phyloP scores from a whole-genome alignment of 2,113 vertebrate species.

The Mesoclemmys tuberculata region DNA sequence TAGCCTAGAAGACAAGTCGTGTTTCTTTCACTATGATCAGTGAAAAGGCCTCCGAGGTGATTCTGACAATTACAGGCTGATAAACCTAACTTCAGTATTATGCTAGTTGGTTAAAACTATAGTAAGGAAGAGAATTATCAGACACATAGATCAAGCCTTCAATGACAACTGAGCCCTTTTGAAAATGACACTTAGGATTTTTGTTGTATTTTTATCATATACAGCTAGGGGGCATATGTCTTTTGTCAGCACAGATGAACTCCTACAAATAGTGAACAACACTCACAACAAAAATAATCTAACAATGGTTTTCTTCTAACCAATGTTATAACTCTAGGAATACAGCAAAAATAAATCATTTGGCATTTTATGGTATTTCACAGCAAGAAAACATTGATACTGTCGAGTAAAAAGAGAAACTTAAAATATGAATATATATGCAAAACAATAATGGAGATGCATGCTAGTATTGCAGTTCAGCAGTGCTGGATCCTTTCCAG shows the following conservation, averaged over 20 bases:
- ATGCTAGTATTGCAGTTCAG: neutral
- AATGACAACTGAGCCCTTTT: neutral
- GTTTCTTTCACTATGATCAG: neutral
- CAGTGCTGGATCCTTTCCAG: neutral
- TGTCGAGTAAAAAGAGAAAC: neutral
- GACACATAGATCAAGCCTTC: neutral
- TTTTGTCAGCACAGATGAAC: neutral
- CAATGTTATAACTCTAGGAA: neutral
- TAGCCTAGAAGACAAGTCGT: slow-evolving; percentile 27
- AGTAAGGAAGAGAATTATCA: neutral
- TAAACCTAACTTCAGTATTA: neutral
- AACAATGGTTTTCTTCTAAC: neutral
- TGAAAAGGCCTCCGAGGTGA: neutral
- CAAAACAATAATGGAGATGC: neutral
- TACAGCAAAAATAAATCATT: neutral
- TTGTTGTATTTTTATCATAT: neutral
- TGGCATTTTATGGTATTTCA: neutral
- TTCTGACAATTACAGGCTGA: neutral
- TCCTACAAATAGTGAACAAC: neutral
- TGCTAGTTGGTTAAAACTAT: neutral
- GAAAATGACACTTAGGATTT: neutral
- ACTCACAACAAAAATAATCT: neutral
- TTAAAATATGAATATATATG: neutral
- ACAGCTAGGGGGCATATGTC: neutral
- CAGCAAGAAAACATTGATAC: neutral